Evolutionary conservation across 2,888 invertebrate species (phyloP).

Genomic region (Agonopterix arenella): DNA sequence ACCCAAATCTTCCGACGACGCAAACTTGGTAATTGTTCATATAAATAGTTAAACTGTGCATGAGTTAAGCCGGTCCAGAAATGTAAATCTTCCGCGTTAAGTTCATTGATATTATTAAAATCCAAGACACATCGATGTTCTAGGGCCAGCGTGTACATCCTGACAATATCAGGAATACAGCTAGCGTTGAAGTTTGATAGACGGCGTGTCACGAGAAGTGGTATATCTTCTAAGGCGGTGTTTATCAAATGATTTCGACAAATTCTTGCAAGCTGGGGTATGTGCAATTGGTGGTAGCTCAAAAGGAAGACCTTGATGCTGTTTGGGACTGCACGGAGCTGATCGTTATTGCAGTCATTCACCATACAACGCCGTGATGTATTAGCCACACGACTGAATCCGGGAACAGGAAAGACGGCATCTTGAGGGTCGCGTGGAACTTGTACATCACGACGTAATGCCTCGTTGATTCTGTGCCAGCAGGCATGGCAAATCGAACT

Average conservation of each 20-base stretch:
- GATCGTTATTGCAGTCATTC: background rate
- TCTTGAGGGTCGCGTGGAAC: conserved; percentile 3
- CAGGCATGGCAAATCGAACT: conserved; percentile 12
- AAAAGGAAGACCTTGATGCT: conserved; percentile 1
- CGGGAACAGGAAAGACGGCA: conserved; percentile 3
- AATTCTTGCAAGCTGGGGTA: conserved; percentile 7
- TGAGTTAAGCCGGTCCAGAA: background rate
- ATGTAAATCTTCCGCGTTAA: background rate
- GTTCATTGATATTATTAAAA: background rate
- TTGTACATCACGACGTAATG: conserved; percentile 7
- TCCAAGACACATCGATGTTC: background rate
- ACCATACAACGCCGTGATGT: conserved; percentile 1
- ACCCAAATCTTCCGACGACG: background rate
- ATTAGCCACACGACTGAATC: background rate
- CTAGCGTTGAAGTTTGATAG: background rate
- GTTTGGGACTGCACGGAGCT: background rate
- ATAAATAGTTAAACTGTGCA: background rate
- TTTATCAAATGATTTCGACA: conserved; percentile 3
- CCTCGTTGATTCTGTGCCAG: conserved; percentile 12
- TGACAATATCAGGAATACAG: conserved; percentile 1
- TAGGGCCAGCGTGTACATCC: background rate
- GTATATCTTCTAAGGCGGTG: conserved; percentile 2
- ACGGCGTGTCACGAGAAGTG: background rate
- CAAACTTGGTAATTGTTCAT: background rate
- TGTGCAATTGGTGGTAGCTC: conserved; percentile 4